Percentiles rank a stretch among this genome's conserved stretches.
These are phyloP conservation scores for Silurus asotus DNA, from an alignment of 2,113 vertebrate genomes.

Conservation along the genomic window DNA sequence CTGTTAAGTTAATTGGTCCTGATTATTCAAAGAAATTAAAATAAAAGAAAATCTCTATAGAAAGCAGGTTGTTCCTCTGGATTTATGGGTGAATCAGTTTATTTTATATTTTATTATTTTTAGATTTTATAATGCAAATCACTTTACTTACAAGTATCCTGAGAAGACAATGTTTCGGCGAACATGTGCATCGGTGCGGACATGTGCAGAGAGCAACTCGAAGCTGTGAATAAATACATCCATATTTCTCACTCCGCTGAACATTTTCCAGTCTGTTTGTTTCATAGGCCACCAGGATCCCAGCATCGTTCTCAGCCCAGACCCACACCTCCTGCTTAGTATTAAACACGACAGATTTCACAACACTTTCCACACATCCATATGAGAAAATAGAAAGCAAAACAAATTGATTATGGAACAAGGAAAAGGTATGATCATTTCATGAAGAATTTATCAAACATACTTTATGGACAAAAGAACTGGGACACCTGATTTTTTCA, in stretches of 20 bases:
- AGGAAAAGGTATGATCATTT: background rate
- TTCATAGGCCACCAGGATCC: slow-evolving; percentile 30
- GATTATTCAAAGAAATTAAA: slow-evolving; percentile 14
- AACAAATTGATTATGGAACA: background rate
- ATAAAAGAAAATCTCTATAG: slow-evolving; percentile 4
- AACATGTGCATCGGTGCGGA: slow-evolving; percentile 20
- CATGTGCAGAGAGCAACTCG: background rate
- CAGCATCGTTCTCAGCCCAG: background rate
- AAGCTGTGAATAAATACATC: slow-evolving; percentile 36
- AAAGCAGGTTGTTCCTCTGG: background rate
- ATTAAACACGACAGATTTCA: slow-evolving; percentile 18
- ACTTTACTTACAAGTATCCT: background rate
- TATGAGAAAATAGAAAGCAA: background rate
- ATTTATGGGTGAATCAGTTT: background rate
- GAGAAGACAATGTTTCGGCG: slow-evolving; percentile 17
- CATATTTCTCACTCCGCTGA: slow-evolving; percentile 36
- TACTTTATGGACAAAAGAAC: too few species aligned
- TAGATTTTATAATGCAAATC: background rate
- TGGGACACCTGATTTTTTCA: too few species aligned
- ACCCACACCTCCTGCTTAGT: slow-evolving; percentile 5
- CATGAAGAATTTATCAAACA: too few species aligned
- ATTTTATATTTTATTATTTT: background rate
- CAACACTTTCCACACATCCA: background rate
- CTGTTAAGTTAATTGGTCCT: slow-evolving; percentile 36
- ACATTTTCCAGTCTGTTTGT: slow-evolving; percentile 32